Base-by-base conservation (phyloP, 2,797 vertebrate species). In the Pelobates cultripes region DNA sequence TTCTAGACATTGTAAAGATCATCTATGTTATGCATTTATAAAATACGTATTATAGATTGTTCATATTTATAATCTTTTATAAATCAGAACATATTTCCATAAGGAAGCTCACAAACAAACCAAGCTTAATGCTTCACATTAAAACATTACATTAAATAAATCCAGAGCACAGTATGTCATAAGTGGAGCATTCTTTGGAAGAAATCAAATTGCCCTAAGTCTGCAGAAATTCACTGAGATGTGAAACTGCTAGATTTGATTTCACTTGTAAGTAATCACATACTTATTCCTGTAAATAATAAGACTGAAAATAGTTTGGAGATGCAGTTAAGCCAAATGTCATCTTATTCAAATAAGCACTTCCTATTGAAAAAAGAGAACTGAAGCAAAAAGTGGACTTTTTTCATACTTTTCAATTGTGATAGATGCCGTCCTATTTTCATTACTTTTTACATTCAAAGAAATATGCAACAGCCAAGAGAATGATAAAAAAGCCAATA, bases 221-320 rank as follows among this genome's bases (percentile, higher is more conserved):
- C 81, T 83, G 76, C 71, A 70, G 70, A 83, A 70, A 83, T 78
- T 78, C 71, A 83, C 77, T 83, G 76, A 83, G 73, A 78, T 83
- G 81, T 83, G 77, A 83, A 83, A 83, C 72, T 83, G 76, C 71
- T 78, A 74, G 81, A 83, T 79, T 83, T 79, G 76, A 83, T 83
- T 78, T 75, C 76, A 83, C 17, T 78, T 79, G 53, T 79, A 75
- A 83, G 66, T 79, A 83, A 78, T 78, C 81, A 74, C 71, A 70
- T 78, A 73, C 71, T 83, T 82, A 78, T 78, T 78, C 73, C 47
- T 73, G 81, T 82, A 82, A 82, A 82, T 82, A 82, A 77, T 82
- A 82, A 82, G 76, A 73, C 81, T 82, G 81, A 61, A 82, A 57
- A 73, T 82, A 82, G 71, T 82, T 68, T 73, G 72, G 75, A 73